phyloP scores from a whole-genome alignment of 2,888 invertebrate species.

The Cantharis flavilabris region DNA sequence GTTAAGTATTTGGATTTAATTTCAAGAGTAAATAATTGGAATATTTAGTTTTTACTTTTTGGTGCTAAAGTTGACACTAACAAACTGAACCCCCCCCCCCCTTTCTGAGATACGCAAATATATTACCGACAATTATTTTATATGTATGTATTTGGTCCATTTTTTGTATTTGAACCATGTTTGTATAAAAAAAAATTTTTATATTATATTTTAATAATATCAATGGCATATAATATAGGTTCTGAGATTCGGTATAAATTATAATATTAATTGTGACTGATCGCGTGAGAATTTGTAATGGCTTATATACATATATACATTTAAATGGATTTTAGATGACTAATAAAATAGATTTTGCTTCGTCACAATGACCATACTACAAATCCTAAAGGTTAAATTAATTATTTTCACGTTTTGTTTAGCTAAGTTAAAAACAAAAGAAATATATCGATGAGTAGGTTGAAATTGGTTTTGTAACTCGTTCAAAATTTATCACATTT shows the following conservation, averaged over 20 bases:
- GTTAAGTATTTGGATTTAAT: too few relatives aligned
- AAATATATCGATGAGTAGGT: background rate
- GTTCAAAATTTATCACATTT: background rate
- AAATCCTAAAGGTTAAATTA: background rate
- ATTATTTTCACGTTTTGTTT: background rate
- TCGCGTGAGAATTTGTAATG: background rate
- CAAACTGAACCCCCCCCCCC: too few relatives aligned
- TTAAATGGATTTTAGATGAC: background rate
- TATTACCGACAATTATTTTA: too few relatives aligned
- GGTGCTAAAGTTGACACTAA: too few relatives aligned
- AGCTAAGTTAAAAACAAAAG: background rate
- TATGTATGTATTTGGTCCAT: too few relatives aligned
- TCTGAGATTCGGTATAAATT: background rate
- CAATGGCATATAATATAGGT: too few relatives aligned
- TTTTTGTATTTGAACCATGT: too few relatives aligned
- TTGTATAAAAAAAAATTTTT: too few relatives aligned
- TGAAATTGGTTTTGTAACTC: background rate
- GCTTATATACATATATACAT: background rate
- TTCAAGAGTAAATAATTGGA: too few relatives aligned
- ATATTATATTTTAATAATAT: too few relatives aligned
- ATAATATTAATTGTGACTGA: background rate
- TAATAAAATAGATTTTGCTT: background rate
- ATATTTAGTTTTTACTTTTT: too few relatives aligned
- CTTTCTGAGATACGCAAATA: too few relatives aligned
- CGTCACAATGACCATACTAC: background rate